Evolutionary conservation across 2,888 invertebrate genomes (phyloP).

Genomic region (Dimorphilus gyrociliatus): DNA sequence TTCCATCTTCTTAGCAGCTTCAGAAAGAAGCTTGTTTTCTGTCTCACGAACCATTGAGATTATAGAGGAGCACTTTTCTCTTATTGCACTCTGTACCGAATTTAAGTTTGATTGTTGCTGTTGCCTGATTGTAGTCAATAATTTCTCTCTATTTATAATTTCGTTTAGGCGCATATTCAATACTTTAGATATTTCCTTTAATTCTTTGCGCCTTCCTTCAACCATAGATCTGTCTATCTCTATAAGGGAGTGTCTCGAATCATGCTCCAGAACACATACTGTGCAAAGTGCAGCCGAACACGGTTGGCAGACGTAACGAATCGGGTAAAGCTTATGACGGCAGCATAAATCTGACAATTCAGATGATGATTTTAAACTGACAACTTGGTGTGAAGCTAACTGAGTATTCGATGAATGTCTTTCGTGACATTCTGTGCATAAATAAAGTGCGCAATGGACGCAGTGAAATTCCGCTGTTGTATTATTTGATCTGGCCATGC

Average conservation of each 20-base stretch:
- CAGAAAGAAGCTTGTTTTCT: conserved; percentile 8
- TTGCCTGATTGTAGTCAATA: conserved; percentile 10
- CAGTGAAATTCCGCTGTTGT: conserved; percentile 8
- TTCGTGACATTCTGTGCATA: conserved; percentile 8
- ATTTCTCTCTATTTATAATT: conserved; percentile 8
- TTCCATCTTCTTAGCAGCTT: conserved; percentile 9
- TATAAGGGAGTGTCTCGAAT: conserved; percentile 8
- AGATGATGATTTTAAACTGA: conserved; percentile 6
- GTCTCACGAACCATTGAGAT: conserved; percentile 7
- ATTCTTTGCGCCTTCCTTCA: conserved; percentile 8
- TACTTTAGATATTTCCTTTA: conserved; percentile 5
- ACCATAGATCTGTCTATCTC: conserved; percentile 9
- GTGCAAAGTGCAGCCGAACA: conserved; percentile 11
- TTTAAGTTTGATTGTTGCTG: conserved; percentile 9
- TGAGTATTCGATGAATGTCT: conserved; percentile 10
- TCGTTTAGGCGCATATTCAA: conserved; percentile 7
- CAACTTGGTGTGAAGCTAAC: conserved; percentile 9
- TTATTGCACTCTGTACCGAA: conserved; percentile 8
- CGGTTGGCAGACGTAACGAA: conserved; percentile 10
- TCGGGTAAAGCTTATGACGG: conserved; percentile 8
- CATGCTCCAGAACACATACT: conserved; percentile 11
- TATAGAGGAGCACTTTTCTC: conserved; percentile 6
- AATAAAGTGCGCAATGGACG: conserved; percentile 12
- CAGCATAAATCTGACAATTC: conserved; percentile 10
- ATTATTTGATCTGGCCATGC: conserved; percentile 7